These are phyloP conservation scores for Ornithorhynchus anatinus DNA, from an alignment of 2,113 vertebrate species.

Conservation along the genomic window DNA sequence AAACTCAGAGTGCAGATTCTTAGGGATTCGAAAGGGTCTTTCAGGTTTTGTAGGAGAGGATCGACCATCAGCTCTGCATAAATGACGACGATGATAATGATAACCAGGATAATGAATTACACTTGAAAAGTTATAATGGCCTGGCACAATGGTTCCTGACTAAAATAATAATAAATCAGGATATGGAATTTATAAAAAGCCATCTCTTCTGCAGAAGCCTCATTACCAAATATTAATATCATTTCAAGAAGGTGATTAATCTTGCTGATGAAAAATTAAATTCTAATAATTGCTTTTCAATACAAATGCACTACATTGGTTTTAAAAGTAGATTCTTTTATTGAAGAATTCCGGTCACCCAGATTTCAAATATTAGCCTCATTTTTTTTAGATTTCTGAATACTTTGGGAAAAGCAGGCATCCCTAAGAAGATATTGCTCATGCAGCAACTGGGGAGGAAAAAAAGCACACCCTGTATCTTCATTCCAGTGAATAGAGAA, in stretches of 20 bases:
- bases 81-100: not conserved
- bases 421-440: constrained; percentile 8
- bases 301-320: not conserved
- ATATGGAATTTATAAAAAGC: not conserved
- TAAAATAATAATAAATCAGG: constrained; percentile 19
- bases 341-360: not conserved
- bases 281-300: constrained; percentile 43
- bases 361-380: not conserved
- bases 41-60: not conserved
- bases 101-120: constrained; percentile 3
- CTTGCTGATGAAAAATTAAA: constrained; percentile 29
- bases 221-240: constrained; percentile 17
- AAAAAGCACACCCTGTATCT: not conserved
- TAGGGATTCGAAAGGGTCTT: not conserved
- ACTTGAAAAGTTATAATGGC: not conserved
- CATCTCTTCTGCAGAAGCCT: constrained; percentile 5
- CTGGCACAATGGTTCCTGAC: not conserved
- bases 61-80: not conserved
- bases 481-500: constrained; percentile 22
- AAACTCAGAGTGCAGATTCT: constrained; percentile 7
- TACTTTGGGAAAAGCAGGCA: not conserved
- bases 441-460: not conserved
- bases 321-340: constrained; percentile 20
- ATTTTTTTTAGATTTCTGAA: constrained; percentile 49
- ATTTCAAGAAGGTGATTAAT: constrained; percentile 19